Evolutionary conservation across 2,797 vertebrate genomes (phyloP).

Genomic region (Arrhamphus sclerolepis): DNA sequence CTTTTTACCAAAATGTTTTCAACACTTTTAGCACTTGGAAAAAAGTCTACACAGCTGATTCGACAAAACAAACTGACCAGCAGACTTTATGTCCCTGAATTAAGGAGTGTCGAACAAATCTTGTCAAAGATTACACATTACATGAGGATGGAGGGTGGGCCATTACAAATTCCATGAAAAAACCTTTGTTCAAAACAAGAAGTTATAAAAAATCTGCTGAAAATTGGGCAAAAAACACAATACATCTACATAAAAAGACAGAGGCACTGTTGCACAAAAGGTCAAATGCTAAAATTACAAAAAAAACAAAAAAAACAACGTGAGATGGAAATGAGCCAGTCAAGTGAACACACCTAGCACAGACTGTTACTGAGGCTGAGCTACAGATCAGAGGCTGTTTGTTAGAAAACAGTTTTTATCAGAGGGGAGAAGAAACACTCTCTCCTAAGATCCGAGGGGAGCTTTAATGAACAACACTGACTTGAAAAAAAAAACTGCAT

Average conservation of each 20-base stretch:
- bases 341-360: too few species aligned
- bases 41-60: not conserved
- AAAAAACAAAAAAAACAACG: not conserved
- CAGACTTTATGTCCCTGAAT: not conserved
- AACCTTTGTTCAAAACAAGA: slow-evolving; percentile 16
- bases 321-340: not conserved
- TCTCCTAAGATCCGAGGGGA: too few species aligned
- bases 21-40: too few species aligned
- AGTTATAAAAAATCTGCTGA: not conserved
- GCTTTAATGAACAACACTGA: too few species aligned
- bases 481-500: not conserved
- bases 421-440: too few species aligned
- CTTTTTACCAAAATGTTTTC: not conserved
- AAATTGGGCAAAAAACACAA: not conserved
- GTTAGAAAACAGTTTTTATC: too few species aligned
- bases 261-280: too few species aligned
- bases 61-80: not conserved
- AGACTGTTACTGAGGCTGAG: slow-evolving; percentile 2
- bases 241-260: not conserved
- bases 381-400: slow-evolving; percentile 3
- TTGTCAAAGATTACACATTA: not conserved
- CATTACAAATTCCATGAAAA: not conserved
- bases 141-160: not conserved
- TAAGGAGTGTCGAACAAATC: not conserved
- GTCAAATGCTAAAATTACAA: not conserved